Base-by-base conservation (phyloP, 2,888 invertebrate species). In the Agrotis clavis region DNA sequence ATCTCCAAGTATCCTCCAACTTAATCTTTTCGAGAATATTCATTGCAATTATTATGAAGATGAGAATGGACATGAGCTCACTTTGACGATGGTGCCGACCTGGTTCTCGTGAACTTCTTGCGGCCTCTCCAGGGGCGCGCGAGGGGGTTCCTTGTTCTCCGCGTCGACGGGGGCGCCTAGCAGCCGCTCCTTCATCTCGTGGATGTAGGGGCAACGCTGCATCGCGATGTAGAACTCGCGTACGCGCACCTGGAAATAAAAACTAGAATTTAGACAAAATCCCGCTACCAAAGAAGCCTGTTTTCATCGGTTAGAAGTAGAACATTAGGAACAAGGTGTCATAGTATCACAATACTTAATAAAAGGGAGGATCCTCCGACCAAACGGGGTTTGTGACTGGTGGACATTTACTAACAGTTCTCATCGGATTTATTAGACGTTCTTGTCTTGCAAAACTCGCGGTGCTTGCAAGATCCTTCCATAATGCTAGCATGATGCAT, bases 181-280 rank as follows among this genome's bases (percentile, higher is more conserved):
- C 96, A 98, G 97, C 91, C 98, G 98, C 97, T 98, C 98, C 97
- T 98, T 98, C 98, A 98, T 98, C 97, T 98, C 98, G 97, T 98
- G 98, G 96, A 98, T 98, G 97, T 98, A 98, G 91, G 98, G 98
- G 97, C 98, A 98, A 96, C 98, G 97, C 97, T 98, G 98, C 98
- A 98, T 98, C 95, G 97, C 97, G 97, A 97, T 96, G 93, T 93
- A 93, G 89, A 95, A 96, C 92, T 95, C 95, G 94, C 96, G 96
- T 51, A 96, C 96, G 93, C 96, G 96, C 89, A 96, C 96, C 96
- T 96, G 89, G 18, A 30, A 69, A 35, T 3, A 35, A 19, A 35
- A 11, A 9, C 41, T 41, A 41, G 41, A 41, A 9, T 41, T 41
- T 41, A 41, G 41, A 35, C 4, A 7, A 35, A 35, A 7, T 35